Evolutionary conservation across 1,140 invertebrate species (phyloP), one percentile per base, ranked within the genome.

Genomic region (Apocrypta bakeri): DNA sequence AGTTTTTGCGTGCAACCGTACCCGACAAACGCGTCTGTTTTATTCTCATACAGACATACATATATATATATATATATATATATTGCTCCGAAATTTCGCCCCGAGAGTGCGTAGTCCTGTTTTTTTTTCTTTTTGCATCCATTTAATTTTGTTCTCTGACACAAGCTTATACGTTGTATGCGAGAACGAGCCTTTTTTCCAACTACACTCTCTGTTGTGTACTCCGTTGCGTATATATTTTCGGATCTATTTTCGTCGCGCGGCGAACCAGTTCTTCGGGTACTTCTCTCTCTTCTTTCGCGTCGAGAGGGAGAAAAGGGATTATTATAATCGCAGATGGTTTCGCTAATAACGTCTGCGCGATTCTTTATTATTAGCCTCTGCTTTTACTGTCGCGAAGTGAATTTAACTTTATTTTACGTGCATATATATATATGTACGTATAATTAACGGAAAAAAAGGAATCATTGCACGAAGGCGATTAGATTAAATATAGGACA

Each of bases 181-280:
- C n/a, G 37, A 6, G 37, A 6, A 9, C 37, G 42, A 7, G 21
- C 4, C 61, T 64, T 64, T 63, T 25, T 12, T 25, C 61, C 24
- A 24, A 8, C 61, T 63, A 7, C n/a, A 24, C 17, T 48, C 14
- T 56, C 17, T 56, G 2, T 56, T 6, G 14, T 37, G 33, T n/a
- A 61, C 4, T 61, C 4, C 8, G n/a, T n/a, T n/a, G n/a, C n/a
- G n/a, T 31, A 31, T 71, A 31, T 21, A n/a, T 21, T 71, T 33
- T n/a, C 68, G 68, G 14, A 56, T 56, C 31, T 71, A 71, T 71
- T 71, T 71, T 71, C 31, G 31, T n/a, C 68, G 25, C 27, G 68
- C 12, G 64, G 3, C 68, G 3, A 71, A n/a, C 68, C 27, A 71
- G 31, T 71, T 37, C 31, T 8, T 8, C 68, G 48, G 17, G 6